Evolutionary conservation across 1,140 invertebrate genomes (phyloP), one percentile per base, ranked within the genome.

Genomic region (Drosophila parabipectinata): DNA sequence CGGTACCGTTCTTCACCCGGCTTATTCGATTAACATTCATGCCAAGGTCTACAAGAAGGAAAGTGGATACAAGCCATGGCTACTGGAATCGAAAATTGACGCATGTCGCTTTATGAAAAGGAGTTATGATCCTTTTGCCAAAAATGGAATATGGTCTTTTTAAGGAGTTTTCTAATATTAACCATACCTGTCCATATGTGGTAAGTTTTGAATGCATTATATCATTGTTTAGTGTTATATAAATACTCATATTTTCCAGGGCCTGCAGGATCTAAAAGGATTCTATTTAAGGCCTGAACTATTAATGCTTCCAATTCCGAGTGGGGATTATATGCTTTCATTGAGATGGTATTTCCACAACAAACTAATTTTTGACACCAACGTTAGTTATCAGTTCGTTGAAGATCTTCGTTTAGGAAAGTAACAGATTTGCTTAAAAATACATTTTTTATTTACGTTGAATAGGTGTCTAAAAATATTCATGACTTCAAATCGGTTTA

Each of bases 61-160:
- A 30, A 72, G 7, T 41, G 50, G 66, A 0, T 72, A 60, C 15
- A 72, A 72, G 4, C 68, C 68, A 9, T 72, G 68, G 63, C 15
- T 72, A 3, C 1, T 30, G 5, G 55, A 59, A 8, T 6, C 12
- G 21, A 28, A 44, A 0, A 1, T 69, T 4, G 64, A 72, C 12
- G n/a, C 28, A 0, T 72, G 68, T 10, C 64, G 48, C 0, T 60
- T 18, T 8, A 4, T 69, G 18, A 53, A 47, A 3, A 30, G 14
- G 2, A 6, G 8, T 7, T 39, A 48, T 14, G 34, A 34, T 39
- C 39, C 55, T 4, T 3, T 69, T 34, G 15, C 7, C 3, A 39
- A 0, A 6, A 48, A 69, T 3, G 2, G n/a, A n/a, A n/a, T 47
- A 28, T 32, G 28, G 9, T 1, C 24, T 72, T 2, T 45, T 45